Evolutionary conservation across 2,113 vertebrate genomes (phyloP).

Genomic region (Otocyon megalotis): DNA sequence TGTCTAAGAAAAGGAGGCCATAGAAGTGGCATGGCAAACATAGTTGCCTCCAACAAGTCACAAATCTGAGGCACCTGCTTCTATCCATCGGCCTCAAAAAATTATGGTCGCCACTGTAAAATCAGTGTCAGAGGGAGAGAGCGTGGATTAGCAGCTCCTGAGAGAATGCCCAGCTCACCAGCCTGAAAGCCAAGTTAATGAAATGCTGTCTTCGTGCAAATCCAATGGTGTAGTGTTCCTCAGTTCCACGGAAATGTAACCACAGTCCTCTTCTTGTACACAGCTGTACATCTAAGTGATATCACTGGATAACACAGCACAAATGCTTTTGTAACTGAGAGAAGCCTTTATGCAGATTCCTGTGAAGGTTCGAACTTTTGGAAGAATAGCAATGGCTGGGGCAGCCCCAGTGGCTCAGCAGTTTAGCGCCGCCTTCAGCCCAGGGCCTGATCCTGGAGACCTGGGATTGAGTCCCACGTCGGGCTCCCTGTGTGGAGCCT

Average conservation of each 20-base stretch:
- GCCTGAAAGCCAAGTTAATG: not conserved
- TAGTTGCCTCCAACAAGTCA: not conserved
- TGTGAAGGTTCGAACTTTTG: not conserved
- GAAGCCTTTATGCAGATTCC: not conserved
- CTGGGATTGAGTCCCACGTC: too few relatives aligned
- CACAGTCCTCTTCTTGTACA: not conserved
- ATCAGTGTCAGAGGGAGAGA: not conserved
- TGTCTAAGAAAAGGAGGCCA: not conserved
- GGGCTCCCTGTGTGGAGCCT: too few relatives aligned
- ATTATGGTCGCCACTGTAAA: not conserved
- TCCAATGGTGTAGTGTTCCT: not conserved
- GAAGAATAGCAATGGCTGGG: not conserved
- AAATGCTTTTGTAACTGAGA: not conserved
- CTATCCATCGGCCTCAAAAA: slow-evolving; percentile 8
- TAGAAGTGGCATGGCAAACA: not conserved
- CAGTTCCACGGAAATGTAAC: not conserved
- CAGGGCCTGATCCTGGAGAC: too few relatives aligned
- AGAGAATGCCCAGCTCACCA: not conserved
- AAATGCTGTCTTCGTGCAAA: not conserved
- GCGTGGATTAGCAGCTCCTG: not conserved
- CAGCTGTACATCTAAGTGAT: not conserved
- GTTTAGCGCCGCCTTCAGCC: too few relatives aligned
- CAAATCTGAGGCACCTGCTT: not conserved
- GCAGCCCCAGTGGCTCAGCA: too few relatives aligned
- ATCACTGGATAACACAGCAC: not conserved